phyloP scores from a whole-genome alignment of 2,888 invertebrate species.

The Morpho achilles region DNA sequence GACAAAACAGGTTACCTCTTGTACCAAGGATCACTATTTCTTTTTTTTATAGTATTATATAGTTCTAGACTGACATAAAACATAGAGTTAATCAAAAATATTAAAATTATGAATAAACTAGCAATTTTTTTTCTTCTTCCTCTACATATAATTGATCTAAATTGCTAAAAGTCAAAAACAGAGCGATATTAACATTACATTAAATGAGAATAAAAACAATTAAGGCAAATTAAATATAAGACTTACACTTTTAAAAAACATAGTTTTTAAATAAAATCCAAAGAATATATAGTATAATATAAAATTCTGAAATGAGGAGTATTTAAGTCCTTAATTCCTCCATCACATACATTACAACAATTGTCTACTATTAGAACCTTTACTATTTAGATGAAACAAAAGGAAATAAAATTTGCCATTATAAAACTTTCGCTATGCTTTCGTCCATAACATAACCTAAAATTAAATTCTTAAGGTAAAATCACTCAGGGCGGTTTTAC shows the following conservation, averaged over 20 bases:
- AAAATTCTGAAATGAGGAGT: no score
- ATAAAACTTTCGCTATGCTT: no score
- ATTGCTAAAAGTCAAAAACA: conserved; percentile 42
- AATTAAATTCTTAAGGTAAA: no score
- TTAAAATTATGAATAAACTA: conserved; percentile 48
- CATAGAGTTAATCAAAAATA: conserved; percentile 62
- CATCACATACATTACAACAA: no score
- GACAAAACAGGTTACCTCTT: conserved; percentile 43
- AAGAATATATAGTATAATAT: no score
- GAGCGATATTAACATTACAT: background rate
- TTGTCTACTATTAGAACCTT: no score
- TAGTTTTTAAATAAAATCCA: background rate
- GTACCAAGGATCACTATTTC: conserved; percentile 54
- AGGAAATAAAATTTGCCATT: no score
- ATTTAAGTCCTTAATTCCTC: no score
- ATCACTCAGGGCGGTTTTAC: no score
- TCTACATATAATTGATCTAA: conserved; percentile 57
- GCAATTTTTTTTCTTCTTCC: conserved; percentile 65
- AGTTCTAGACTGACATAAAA: conserved; percentile 63
- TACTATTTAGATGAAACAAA: no score
- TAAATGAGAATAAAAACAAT: background rate
- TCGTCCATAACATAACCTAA: no score
- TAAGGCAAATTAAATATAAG: background rate
- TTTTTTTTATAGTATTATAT: conserved; percentile 52
- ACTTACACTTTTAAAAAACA: conserved; percentile 17